phyloP scores from a whole-genome alignment of 2,113 vertebrate species.

The Dascyllus trimaculatus region DNA sequence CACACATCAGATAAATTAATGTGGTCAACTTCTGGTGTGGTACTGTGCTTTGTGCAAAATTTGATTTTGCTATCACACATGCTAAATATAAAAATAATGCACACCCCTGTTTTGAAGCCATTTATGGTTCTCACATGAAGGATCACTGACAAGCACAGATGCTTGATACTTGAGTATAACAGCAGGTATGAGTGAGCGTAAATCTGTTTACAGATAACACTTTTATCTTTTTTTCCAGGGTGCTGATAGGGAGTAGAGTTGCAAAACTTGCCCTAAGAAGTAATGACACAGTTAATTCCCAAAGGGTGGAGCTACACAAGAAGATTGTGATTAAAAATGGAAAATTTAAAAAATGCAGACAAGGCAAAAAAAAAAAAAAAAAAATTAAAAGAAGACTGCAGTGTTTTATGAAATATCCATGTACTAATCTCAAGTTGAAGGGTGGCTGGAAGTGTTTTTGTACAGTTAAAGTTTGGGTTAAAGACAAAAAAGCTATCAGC shows the following conservation, averaged over 20 bases:
- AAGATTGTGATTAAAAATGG: conserved; percentile 34
- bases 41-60: background rate
- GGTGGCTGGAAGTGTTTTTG: conserved; percentile 33
- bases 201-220: conserved; percentile 2
- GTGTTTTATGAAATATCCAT: conserved; percentile 49
- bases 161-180: background rate
- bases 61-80: background rate
- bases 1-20: conserved; percentile 4
- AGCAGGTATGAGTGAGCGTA: background rate
- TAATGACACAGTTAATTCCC: conserved; percentile 1
- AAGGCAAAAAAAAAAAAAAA: background rate
- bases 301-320: background rate
- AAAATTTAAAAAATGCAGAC: background rate
- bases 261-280: background rate
- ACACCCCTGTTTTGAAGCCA: background rate
- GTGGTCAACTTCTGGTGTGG: background rate
- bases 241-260: background rate
- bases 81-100: background rate
- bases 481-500: conserved; percentile 62
- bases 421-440: conserved; percentile 6
- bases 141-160: background rate
- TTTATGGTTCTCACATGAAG: background rate
- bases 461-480: conserved; percentile 48
- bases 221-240: background rate
- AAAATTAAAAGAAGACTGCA: background rate